Conservation (phyloP, 2,888 invertebrate genomes). For the Pseudeuparius sepicola region DNA sequence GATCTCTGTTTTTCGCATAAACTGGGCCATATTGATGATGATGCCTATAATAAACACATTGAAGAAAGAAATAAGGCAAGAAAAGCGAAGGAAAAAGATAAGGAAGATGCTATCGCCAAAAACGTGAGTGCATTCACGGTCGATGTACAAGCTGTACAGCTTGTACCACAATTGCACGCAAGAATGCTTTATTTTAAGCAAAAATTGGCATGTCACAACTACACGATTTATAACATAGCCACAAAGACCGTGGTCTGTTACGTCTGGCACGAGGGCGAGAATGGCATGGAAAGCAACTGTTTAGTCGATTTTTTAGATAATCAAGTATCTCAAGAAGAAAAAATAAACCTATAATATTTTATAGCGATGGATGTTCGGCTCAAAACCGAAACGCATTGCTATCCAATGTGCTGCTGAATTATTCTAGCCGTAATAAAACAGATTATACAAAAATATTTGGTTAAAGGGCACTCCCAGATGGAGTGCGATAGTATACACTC, state of each 20-base stretch:
- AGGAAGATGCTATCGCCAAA: slow-evolving; percentile 13
- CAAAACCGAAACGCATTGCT: slow-evolving; percentile 12
- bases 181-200: slow-evolving; percentile 18
- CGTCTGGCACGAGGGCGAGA: slow-evolving; percentile 22
- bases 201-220: slow-evolving; percentile 20
- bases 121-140: slow-evolving; percentile 17
- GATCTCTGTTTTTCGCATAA: slow-evolving; percentile 18
- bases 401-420: slow-evolving; percentile 10
- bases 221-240: slow-evolving; percentile 15
- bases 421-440: slow-evolving; percentile 7
- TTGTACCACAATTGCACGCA: slow-evolving; percentile 16
- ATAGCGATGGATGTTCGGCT: slow-evolving; percentile 18
- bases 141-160: slow-evolving; percentile 22
- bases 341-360: slow-evolving; percentile 16
- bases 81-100: slow-evolving; percentile 15
- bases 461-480: slow-evolving; percentile 12
- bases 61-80: slow-evolving; percentile 16
- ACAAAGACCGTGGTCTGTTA: slow-evolving; percentile 20
- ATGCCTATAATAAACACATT: slow-evolving; percentile 14
- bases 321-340: slow-evolving; percentile 10
- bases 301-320: slow-evolving; percentile 16
- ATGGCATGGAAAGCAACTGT: slow-evolving; percentile 19
- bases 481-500: slow-evolving; percentile 12
- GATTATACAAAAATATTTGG: slow-evolving; percentile 11
- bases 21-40: slow-evolving; percentile 13